Percentiles rank a stretch among this genome's conserved stretches.
Evolutionary conservation across 2,888 invertebrate species (phyloP).

Genomic region (Lochmaea capreae): DNA sequence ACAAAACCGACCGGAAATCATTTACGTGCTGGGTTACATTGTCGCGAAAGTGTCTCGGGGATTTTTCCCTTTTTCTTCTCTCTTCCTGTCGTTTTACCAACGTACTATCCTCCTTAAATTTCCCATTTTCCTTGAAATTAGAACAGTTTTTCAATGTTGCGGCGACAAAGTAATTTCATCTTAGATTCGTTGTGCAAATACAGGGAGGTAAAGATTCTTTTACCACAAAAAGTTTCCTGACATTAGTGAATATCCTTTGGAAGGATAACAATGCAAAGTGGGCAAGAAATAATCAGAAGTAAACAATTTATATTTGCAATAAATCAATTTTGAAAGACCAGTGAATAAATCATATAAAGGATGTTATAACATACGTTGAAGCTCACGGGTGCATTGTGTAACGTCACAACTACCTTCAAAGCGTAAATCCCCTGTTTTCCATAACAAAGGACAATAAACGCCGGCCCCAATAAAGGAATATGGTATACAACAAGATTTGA

Average conservation of each 20-base stretch:
- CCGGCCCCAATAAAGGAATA: slow-evolving; percentile 38
- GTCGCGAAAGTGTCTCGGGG: slow-evolving; percentile 36
- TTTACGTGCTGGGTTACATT: slow-evolving; percentile 44
- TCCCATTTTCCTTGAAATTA: slow-evolving; percentile 8
- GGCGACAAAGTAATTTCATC: not conserved
- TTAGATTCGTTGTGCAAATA: not conserved
- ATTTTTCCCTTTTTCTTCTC: slow-evolving; percentile 14
- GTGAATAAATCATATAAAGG: slow-evolving; percentile 11
- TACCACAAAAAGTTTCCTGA: too few species aligned
- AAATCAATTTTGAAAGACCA: too few species aligned
- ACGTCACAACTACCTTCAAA: slow-evolving; percentile 29
- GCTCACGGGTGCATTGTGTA: slow-evolving; percentile 14
- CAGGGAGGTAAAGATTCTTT: not conserved
- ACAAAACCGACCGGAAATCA: slow-evolving; percentile 40
- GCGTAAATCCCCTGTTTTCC: slow-evolving; percentile 38
- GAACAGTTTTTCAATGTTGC: not conserved
- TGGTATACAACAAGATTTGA: not conserved
- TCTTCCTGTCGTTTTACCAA: not conserved
- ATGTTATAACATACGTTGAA: slow-evolving; percentile 9
- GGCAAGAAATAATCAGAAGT: too few species aligned
- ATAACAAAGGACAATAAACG: slow-evolving; percentile 39
- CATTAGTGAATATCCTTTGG: too few species aligned
- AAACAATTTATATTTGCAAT: too few species aligned
- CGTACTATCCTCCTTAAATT: not conserved
- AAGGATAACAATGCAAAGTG: too few species aligned